Conservation (phyloP, 2,113 vertebrate genomes). For the Syngnathoides biaculeatus region DNA sequence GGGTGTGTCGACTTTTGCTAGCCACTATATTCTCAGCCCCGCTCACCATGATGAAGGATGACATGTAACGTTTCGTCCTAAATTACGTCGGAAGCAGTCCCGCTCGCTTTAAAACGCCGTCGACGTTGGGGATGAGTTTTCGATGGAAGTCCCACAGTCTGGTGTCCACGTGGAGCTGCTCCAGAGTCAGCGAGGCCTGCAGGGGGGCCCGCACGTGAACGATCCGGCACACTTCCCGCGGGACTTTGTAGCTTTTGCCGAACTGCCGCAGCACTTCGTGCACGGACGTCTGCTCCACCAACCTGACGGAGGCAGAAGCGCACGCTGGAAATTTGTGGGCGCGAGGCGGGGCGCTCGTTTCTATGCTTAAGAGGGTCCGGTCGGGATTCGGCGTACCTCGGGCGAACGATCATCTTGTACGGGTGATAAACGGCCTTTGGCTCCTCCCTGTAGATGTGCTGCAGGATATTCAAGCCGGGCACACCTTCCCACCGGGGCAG, state of each 20-base stretch:
- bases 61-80: too few species aligned
- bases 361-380: too few species aligned
- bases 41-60: too few species aligned
- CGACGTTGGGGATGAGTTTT: slow-evolving; percentile 36
- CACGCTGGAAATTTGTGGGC: too few species aligned
- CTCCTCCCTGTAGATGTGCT: slow-evolving; percentile 68
- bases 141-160: slow-evolving; percentile 46
- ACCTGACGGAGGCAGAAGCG: neutral
- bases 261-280: slow-evolving; percentile 1
- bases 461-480: slow-evolving; percentile 74
- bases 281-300: slow-evolving; percentile 12
- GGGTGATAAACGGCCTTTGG: slow-evolving; percentile 30
- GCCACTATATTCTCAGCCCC: too few species aligned
- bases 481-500: slow-evolving; percentile 63
- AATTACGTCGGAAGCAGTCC: neutral
- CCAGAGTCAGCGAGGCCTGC: neutral
- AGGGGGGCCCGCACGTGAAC: neutral
- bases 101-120: slow-evolving; percentile 22
- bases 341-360: too few species aligned
- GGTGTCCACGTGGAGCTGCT: slow-evolving; percentile 35
- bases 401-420: slow-evolving; percentile 61
- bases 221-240: neutral
- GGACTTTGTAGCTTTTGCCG: neutral
- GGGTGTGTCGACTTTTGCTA: too few species aligned
- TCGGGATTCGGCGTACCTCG: slow-evolving; percentile 52